A percentile compares a stretch with the other conserved stretches of the same genome.
Evolutionary conservation across 2,888 invertebrate species (phyloP).

Genomic region (Thera britannica): DNA sequence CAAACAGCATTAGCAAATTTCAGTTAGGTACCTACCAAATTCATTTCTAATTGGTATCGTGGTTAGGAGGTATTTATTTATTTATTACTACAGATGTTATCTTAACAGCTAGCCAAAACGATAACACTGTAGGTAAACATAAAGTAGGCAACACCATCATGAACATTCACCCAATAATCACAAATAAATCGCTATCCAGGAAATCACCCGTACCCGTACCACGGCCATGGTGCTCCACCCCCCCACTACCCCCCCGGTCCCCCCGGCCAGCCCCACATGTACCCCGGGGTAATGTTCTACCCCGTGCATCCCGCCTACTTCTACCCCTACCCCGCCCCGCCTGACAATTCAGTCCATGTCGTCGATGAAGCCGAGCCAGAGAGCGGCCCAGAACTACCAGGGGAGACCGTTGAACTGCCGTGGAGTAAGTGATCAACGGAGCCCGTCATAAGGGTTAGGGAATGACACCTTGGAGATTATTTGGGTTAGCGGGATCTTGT

Average conservation of each 20-base stretch:
- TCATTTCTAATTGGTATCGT: not conserved
- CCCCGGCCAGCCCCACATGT: constrained; percentile 51
- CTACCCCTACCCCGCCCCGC: constrained; percentile 68
- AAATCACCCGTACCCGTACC: constrained; percentile 70
- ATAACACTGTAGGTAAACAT: no score
- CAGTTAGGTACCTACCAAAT: not conserved
- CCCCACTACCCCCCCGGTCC: constrained; percentile 54
- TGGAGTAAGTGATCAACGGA: constrained; percentile 74
- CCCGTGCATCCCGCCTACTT: constrained; percentile 77
- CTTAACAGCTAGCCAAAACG: no score
- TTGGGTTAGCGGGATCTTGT: not conserved
- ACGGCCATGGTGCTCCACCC: constrained; percentile 70
- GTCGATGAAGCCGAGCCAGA: constrained; percentile 63
- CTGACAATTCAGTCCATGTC: constrained; percentile 56
- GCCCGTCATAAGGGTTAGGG: constrained; percentile 37
- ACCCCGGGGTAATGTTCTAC: constrained; percentile 67
- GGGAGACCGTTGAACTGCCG: constrained; percentile 79
- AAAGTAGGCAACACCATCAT: not conserved
- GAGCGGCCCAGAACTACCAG: constrained; percentile 70
- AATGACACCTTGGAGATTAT: constrained; percentile 60
- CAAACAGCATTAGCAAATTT: not conserved
- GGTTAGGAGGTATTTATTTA: no score
- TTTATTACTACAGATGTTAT: no score
- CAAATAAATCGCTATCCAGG: constrained; percentile 61
- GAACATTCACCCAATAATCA: constrained; percentile 34